Base-by-base conservation (phyloP, 2,113 vertebrate genomes). In the Alces alces region DNA sequence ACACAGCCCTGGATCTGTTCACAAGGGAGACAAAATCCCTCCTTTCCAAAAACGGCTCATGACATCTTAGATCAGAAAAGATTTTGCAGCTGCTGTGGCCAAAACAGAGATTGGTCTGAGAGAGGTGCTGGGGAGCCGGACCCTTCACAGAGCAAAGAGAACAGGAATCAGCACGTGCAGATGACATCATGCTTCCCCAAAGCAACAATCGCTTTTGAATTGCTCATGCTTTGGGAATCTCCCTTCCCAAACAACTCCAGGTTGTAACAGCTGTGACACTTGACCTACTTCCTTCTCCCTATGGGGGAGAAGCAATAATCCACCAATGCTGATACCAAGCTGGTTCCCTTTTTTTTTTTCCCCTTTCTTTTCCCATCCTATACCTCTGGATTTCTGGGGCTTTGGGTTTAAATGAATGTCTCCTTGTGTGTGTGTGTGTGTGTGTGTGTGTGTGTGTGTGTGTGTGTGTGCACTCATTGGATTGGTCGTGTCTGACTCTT, bases 141-240 rank as follows among this genome's bases (percentile, higher is more conserved):
- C 21, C 14, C 30, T 54, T 28, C 2, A 0, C 6, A 19, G 36
- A 47, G 43, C 30, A 14, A 7, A 55, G 39, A 50, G n/a, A 50
- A 57, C 45, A 23, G 93, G 96, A 87, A 8, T 64, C 16, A 19
- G 39, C 14, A 0, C 4, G 2, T 25, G 50, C 50, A 9, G 1
- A 5, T 97, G 94, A 97, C 36, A 0, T 92, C 95, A 96, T 0
- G 52, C 82, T 85, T 85, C 90, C 76, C 85, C 7, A 30, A 11
- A 66, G 88, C 60, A 6, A 39, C 12, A 16, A n/a, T 93, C 12
- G 3, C 43, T 52, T 79, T 54, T 0, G 5, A 3, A 1, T 95
- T 92, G 92, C 92, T 96, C 96, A 95, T 30, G 86, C 39, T 39
- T 30, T 50, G 64, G 84, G 83, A 47, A 55, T 86, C 93, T 95